A percentile compares a stretch with the other conserved stretches of the same genome.
phyloP scores from a whole-genome alignment of 2,888 invertebrate species.

The Athrips mouffetella region DNA sequence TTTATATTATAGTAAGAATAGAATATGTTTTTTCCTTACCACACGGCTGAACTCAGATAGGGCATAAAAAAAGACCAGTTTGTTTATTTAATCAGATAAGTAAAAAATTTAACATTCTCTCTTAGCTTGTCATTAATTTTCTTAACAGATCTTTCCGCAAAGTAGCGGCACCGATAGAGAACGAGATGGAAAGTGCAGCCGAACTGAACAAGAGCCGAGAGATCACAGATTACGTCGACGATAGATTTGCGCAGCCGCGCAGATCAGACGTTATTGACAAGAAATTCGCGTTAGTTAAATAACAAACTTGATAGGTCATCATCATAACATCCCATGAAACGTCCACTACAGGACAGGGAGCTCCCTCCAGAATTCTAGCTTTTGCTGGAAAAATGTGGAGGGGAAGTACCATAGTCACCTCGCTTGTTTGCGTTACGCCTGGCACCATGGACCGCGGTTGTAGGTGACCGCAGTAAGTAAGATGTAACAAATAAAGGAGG shows the following conservation, averaged over 20 bases:
- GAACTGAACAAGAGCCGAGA: constrained; percentile 72
- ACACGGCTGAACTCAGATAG: too few species aligned
- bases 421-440: too few species aligned
- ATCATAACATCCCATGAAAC: neutral
- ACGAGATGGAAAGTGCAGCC: constrained; percentile 81
- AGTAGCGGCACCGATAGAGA: constrained; percentile 80
- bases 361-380: too few species aligned
- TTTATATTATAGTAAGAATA: too few species aligned
- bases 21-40: too few species aligned
- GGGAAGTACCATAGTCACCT: too few species aligned
- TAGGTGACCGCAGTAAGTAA: too few species aligned
- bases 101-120: neutral
- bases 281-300: constrained; percentile 50
- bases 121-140: neutral
- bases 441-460: too few species aligned
- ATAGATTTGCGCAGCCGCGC: constrained; percentile 62
- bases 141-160: constrained; percentile 74
- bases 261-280: constrained; percentile 66
- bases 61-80: too few species aligned
- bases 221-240: constrained; percentile 79
- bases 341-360: too few species aligned
- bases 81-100: neutral
- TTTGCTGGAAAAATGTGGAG: too few species aligned
- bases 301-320: neutral
- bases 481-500: too few species aligned